These are phyloP conservation scores for Oenanthe melanoleuca DNA, from an alignment of 2,113 vertebrate genomes.

Conservation along the genomic window DNA sequence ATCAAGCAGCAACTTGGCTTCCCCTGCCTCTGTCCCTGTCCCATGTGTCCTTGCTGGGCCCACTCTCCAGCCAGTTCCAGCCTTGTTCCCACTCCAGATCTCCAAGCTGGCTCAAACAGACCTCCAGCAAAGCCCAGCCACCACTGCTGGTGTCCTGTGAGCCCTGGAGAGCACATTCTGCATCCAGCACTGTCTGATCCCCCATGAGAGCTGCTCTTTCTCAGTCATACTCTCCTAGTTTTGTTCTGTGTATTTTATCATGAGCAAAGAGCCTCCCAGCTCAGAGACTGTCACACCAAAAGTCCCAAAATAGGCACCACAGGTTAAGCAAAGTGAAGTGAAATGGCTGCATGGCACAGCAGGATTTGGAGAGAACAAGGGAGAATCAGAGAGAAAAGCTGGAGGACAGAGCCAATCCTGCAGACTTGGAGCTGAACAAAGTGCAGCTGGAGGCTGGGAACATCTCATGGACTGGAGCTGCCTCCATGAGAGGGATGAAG, in stretches of 20 bases:
- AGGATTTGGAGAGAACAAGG: background rate
- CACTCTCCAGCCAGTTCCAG: background rate
- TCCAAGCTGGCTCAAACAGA: background rate
- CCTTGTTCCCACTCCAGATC: background rate
- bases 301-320: background rate
- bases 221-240: background rate
- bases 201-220: background rate
- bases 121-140: background rate
- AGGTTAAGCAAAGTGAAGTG: background rate
- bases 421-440: background rate
- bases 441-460: background rate
- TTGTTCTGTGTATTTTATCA: background rate
- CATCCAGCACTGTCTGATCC: background rate
- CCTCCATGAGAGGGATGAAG: background rate
- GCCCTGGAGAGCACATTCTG: background rate
- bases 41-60: background rate
- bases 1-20: fast-evolving
- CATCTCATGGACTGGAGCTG: background rate
- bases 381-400: background rate
- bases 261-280: background rate
- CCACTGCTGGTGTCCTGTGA: background rate
- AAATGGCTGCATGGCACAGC: background rate
- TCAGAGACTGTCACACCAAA: background rate
- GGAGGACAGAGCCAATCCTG: background rate
- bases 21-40: background rate